Percentiles rank a stretch among this genome's conserved stretches.
Conservation (phyloP, 2,113 vertebrate genomes). For the Progne subis region DNA sequence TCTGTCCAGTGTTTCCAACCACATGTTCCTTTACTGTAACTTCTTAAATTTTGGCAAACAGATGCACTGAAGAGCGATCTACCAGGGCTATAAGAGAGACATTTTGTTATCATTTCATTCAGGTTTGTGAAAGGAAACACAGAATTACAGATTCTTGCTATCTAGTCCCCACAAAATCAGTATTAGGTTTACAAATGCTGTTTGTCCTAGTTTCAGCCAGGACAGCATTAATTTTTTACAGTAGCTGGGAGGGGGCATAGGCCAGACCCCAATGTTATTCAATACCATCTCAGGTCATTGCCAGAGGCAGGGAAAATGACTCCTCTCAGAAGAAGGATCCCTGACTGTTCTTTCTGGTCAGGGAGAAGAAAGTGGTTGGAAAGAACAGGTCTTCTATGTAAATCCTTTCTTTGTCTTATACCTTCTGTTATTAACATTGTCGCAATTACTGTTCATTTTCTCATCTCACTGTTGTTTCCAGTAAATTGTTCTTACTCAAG, state of each 20-base stretch:
- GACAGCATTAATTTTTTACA: not conserved
- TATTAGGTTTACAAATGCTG: not conserved
- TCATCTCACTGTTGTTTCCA: not conserved
- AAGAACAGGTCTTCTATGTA: not conserved
- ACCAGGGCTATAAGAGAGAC: not conserved
- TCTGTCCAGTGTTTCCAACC: not conserved
- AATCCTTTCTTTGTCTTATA: not conserved
- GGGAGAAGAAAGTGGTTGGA: not conserved
- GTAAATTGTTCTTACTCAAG: not conserved
- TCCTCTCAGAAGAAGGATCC: not conserved
- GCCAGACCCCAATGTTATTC: not conserved
- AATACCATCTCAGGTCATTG: not conserved
- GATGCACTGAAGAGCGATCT: not conserved
- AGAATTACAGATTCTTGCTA: not conserved
- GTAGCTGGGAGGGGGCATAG: not conserved
- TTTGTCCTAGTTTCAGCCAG: not conserved
- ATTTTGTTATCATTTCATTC: not conserved
- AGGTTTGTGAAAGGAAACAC: not conserved
- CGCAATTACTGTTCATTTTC: not conserved
- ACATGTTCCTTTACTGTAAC: not conserved
- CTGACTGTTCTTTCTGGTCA: no score
- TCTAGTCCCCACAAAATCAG: not conserved
- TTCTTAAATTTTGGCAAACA: not conserved
- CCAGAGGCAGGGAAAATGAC: not conserved
- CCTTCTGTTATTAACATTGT: not conserved